A percentile compares a stretch with the other conserved stretches of the same genome.
phyloP scores from a whole-genome alignment of 1,140 invertebrate genomes.

The Trichogramma pretiosum region DNA sequence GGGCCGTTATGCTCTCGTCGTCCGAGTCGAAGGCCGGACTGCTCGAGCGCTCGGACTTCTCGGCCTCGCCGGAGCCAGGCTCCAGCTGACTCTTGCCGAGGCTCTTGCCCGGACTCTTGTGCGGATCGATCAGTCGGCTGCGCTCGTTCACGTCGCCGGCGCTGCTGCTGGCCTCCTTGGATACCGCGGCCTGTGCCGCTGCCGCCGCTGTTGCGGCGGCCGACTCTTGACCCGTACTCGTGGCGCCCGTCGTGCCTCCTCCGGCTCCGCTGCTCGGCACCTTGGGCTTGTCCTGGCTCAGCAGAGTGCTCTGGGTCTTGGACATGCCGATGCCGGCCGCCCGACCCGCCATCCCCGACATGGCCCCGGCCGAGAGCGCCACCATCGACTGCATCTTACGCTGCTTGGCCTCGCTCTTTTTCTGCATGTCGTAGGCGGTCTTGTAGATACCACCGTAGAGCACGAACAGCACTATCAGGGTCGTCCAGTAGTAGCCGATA shows the following conservation, averaged over 20 bases:
- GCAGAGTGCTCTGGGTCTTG: constrained; percentile 62
- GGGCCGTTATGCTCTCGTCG: constrained; percentile 60
- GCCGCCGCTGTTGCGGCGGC: background rate
- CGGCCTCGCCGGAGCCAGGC: constrained; percentile 22
- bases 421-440: constrained; percentile 96
- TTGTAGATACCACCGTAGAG: constrained; percentile 97
- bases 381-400: constrained; percentile 91
- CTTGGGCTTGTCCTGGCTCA: constrained; percentile 64
- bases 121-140: background rate
- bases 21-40: constrained; percentile 94
- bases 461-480: constrained; percentile 83
- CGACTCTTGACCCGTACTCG: no score
- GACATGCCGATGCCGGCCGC: constrained; percentile 76
- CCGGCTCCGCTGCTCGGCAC: constrained; percentile 15
- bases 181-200: constrained; percentile 11
- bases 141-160: background rate
- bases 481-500: constrained; percentile 97
- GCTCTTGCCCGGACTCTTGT: background rate
- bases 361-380: constrained; percentile 74
- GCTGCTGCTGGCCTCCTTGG: constrained; percentile 6
- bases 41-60: constrained; percentile 83
- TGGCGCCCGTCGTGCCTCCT: constrained; percentile 20
- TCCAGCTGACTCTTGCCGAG: constrained; percentile 8
- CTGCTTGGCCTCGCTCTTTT: constrained; percentile 92
- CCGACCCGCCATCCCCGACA: constrained; percentile 80